phyloP scores from a whole-genome alignment of 2,113 vertebrate genomes.

The Piaya cayana region DNA sequence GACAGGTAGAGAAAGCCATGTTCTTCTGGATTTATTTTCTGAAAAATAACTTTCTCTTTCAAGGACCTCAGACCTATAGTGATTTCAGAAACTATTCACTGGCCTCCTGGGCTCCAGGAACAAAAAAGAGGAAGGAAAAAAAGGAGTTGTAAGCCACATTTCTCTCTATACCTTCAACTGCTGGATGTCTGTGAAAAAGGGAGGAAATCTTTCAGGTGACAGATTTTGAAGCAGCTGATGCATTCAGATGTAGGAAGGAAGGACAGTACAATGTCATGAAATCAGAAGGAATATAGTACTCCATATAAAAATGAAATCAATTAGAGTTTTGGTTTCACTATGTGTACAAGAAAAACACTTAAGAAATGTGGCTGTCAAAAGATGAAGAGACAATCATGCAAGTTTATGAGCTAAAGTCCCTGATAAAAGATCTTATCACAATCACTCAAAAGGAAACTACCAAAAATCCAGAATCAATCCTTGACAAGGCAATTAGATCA shows the following conservation, averaged over 20 bases:
- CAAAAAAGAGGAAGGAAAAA: background rate
- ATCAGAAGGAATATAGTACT: background rate
- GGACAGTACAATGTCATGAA: background rate
- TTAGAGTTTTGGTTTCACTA: background rate
- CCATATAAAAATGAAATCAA: background rate
- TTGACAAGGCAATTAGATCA: background rate
- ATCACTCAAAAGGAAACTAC: background rate
- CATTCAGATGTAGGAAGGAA: background rate
- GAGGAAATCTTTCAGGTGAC: background rate
- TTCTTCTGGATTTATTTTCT: background rate
- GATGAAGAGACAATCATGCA: background rate
- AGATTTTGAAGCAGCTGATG: background rate
- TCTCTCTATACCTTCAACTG: background rate
- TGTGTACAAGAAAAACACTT: background rate
- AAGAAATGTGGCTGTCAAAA: background rate
- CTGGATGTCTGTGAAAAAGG: background rate
- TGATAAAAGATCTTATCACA: background rate
- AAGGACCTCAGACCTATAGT: background rate
- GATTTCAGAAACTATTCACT: background rate
- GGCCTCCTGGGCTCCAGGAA: background rate
- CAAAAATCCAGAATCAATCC: background rate
- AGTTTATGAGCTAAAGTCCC: background rate
- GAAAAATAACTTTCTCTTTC: background rate
- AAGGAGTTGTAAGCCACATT: background rate
- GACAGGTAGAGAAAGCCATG: background rate